phyloP scores from a whole-genome alignment of 2,888 invertebrate species.

The Catonia carolina region DNA sequence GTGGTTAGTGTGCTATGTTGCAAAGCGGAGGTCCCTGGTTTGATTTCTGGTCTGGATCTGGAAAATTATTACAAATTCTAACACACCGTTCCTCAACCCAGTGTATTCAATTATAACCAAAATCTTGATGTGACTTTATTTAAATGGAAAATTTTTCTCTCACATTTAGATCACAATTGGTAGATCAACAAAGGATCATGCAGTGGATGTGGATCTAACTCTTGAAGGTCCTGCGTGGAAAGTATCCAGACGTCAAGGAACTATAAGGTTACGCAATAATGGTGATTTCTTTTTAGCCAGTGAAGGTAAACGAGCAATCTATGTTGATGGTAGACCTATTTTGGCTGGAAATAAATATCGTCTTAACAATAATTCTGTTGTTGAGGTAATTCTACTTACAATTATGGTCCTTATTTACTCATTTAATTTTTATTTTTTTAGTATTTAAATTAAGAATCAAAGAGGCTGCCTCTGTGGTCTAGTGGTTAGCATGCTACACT shows the following conservation, averaged over 20 bases:
- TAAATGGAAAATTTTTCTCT: no score
- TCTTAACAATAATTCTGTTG: conserved; percentile 86
- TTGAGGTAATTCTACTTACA: conserved; percentile 59
- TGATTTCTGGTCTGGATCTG: no score
- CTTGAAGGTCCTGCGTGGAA: conserved; percentile 93
- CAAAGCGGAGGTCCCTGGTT: no score
- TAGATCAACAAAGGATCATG: conserved; percentile 77
- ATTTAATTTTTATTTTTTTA: conserved; percentile 9
- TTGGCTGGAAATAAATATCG: conserved; percentile 82
- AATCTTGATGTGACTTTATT: no score
- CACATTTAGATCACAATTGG: conserved; percentile 89
- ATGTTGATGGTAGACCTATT: conserved; percentile 88
- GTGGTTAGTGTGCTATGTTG: no score
- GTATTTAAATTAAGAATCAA: background rate
- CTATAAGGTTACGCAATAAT: conserved; percentile 79
- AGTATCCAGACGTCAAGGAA: conserved; percentile 86
- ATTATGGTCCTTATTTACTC: background rate
- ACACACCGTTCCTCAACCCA: no score
- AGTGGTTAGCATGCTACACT: no score
- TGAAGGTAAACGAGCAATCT: conserved; percentile 90
- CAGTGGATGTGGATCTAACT: conserved; percentile 87
- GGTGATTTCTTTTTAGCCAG: conserved; percentile 94
- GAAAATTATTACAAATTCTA: no score
- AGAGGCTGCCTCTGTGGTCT: no score
- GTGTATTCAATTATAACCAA: no score